Percentiles rank a stretch among this genome's conserved stretches.
Conservation (phyloP, 2,888 invertebrate genomes). For the Uropetala carovei region DNA sequence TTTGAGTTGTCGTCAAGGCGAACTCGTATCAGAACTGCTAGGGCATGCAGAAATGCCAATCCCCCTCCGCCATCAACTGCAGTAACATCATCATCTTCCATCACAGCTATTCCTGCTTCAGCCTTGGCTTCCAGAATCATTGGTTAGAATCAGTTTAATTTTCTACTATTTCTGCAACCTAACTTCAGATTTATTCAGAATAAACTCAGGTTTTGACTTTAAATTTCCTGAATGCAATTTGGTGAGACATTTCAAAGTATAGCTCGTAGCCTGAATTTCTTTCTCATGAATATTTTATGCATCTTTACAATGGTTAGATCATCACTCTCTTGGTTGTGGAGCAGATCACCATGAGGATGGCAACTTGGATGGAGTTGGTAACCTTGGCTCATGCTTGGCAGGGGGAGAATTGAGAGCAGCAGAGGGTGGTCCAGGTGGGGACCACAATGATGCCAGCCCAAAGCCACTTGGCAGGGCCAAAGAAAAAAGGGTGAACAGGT, state of each 20-base stretch:
- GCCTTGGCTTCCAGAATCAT: conserved; percentile 46
- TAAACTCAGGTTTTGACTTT: not conserved
- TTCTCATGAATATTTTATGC: not conserved
- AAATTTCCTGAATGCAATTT: not conserved
- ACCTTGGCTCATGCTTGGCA: conserved; percentile 47
- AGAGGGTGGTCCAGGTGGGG: conserved; percentile 69
- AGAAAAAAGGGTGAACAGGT: conserved; percentile 74
- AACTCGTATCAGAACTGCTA: conserved; percentile 76
- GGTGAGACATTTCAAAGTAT: not conserved
- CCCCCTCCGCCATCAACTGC: conserved; percentile 67
- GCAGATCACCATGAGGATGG: conserved; percentile 50
- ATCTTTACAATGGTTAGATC: not conserved
- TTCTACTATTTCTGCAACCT: not conserved
- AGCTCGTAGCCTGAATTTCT: not conserved
- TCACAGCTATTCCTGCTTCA: conserved; percentile 41
- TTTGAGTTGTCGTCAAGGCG: conserved; percentile 77
- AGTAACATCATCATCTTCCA: conserved; percentile 48
- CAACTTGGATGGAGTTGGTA: conserved; percentile 66
- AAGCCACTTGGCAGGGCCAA: conserved; percentile 74
- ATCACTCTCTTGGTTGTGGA: conserved; percentile 56
- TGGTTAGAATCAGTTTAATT: conserved; percentile 10
- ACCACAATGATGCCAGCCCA: conserved; percentile 74
- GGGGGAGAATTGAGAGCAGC: conserved; percentile 67
- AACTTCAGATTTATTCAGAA: not conserved
- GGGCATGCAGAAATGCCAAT: conserved; percentile 74